These are phyloP conservation scores for Lagocephalus sceleratus DNA, from an alignment of 2,797 vertebrate species.

Conservation along the genomic window DNA sequence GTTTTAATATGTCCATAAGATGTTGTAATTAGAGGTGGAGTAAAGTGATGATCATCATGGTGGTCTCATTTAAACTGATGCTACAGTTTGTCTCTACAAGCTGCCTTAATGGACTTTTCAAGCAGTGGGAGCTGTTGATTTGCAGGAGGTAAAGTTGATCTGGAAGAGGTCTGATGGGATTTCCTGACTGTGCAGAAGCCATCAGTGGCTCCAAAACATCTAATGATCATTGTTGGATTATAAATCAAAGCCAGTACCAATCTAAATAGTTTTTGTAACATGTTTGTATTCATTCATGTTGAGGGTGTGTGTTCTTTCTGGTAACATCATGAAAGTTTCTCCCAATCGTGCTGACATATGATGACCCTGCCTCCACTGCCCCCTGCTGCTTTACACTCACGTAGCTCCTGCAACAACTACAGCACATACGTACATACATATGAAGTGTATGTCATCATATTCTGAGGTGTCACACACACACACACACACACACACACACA, in stretches of 20 bases:
- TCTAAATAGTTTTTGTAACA: neutral
- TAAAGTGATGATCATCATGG: constrained; percentile 21
- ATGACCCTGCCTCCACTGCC: too few relatives aligned
- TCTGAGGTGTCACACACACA: too few relatives aligned
- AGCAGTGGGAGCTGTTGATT: constrained; percentile 44
- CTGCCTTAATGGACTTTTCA: constrained; percentile 41
- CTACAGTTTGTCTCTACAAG: constrained; percentile 33
- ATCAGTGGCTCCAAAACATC: constrained; percentile 13
- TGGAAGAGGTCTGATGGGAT: constrained; percentile 19
- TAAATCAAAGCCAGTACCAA: neutral
- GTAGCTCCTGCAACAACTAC: too few relatives aligned
- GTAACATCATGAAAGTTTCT: too few relatives aligned
- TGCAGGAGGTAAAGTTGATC: constrained; percentile 48
- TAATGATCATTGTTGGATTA: constrained; percentile 12
- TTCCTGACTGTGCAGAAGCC: constrained; percentile 17
- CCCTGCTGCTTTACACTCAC: too few relatives aligned
- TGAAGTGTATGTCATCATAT: too few relatives aligned
- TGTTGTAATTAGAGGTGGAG: constrained; percentile 21
- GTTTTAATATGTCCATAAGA: constrained; percentile 31
- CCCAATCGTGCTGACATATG: too few relatives aligned
- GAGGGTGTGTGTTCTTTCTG: too few relatives aligned
- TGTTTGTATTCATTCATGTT: too few relatives aligned
- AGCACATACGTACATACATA: too few relatives aligned
- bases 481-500: too few relatives aligned
- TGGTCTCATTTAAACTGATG: constrained; percentile 41